A percentile compares a stretch with the other conserved stretches of the same genome.
These are phyloP conservation scores for Brachypterus glaber DNA, from an alignment of 2,888 invertebrate species.

Conservation along the genomic window DNA sequence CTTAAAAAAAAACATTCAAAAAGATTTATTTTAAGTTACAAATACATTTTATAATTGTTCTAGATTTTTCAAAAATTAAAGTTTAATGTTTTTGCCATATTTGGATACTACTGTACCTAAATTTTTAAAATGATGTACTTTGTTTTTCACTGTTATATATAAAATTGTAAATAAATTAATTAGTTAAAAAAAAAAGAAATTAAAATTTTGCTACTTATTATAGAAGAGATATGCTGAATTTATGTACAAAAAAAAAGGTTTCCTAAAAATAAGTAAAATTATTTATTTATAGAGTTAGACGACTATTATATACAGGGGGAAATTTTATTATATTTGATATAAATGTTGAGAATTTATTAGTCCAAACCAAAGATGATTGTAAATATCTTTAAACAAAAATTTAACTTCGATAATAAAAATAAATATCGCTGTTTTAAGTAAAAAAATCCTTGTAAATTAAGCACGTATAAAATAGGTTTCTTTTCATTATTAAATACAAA, in stretches of 20 bases:
- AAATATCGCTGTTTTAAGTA: too few species aligned
- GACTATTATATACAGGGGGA: constrained; percentile 34
- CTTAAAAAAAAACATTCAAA: too few species aligned
- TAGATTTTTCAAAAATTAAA: too few species aligned
- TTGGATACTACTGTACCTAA: too few species aligned
- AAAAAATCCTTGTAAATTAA: too few species aligned
- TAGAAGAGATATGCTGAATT: constrained; percentile 23
- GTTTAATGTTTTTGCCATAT: neutral
- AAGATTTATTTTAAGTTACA: too few species aligned
- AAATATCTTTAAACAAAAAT: constrained; percentile 24
- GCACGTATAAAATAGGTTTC: too few species aligned
- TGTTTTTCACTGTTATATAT: constrained; percentile 10
- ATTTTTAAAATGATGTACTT: constrained; percentile 3
- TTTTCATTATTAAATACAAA: too few species aligned
- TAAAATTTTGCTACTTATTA: constrained; percentile 23
- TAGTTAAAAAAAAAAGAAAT: too few species aligned
- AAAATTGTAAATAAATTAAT: constrained; percentile 24
- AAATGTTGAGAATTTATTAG: constrained; percentile 37
- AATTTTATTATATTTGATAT: constrained; percentile 37
- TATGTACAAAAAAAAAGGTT: constrained; percentile 33
- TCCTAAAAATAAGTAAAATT: constrained; percentile 32
- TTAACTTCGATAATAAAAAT: too few species aligned
- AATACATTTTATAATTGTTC: too few species aligned
- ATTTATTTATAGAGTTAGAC: constrained; percentile 33
- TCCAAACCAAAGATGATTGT: constrained; percentile 38